Evolutionary conservation across 2,797 vertebrate genomes (phyloP), one percentile per base, ranked within the genome.

Genomic region (Aphelocoma californica): DNA sequence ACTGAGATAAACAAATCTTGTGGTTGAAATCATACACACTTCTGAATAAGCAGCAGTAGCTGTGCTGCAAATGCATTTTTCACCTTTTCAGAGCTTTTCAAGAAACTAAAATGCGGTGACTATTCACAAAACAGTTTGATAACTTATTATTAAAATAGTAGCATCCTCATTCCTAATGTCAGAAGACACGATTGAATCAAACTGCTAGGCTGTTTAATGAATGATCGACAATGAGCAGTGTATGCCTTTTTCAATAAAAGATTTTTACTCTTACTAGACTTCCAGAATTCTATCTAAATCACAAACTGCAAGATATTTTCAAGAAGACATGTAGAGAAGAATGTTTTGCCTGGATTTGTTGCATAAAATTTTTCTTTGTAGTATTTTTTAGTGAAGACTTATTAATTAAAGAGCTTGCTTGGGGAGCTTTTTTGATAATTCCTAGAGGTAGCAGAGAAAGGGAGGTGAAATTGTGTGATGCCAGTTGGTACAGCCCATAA

Each of bases 181-280:
- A 73, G 62, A 86, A 66, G n/a, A 56, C 36, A 53, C 0, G 0
- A 53, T 1, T 75, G 78, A 69, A 88, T 62, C 44, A 80, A 94
- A 71, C 26, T 69, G 17, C 32, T 65, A 20, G 21, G 25, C 47
- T 81, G 24, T 82, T 88, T 70, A 60, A 93, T 62, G 61, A 90
- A 81, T 3, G 5, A 62, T 50, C 3, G 4, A 38, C 1, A 1
- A 57, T 29, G 14, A 71, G 31, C 57, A 78, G 29, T 0, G 0
- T 19, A 14, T 44, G 28, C 7, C 24, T 81, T 78, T 80, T 75
- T 60, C 48, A 62, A 7, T 0, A 73, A 81, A 70, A 32, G 24
- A 38, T 44, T 86, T 77, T 84, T 70, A 50, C 61, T 87, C 57
- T 90, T 54, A 65, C 12, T 36, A 81, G 80, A 25, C 40, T 78